Evolutionary conservation across 2,797 vertebrate species (phyloP), one percentile per base, ranked within the genome.

Genomic region (Cuculus canorus): DNA sequence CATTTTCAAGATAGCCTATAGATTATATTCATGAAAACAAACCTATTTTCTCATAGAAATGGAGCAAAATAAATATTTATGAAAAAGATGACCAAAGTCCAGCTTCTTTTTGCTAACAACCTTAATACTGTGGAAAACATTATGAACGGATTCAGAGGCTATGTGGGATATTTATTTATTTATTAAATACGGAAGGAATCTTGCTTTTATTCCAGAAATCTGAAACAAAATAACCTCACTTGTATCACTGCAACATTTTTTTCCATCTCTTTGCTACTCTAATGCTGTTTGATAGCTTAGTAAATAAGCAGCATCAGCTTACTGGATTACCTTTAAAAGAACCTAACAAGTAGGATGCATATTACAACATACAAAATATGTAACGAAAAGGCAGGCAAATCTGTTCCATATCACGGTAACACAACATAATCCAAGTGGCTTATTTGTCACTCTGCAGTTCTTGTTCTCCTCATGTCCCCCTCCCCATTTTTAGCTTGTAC

Each of bases 241-340:
- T 35, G 27, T 32, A 14, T 45, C 68, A 68, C 53, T 16, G 30
- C 61, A 90, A 86, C 59, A 28, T 43, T 71, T 72, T 57, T 56
- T 88, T 30, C 66, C 7, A 13, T 92, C 47, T 78, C 27, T 83
- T 95, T 91, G 83, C 88, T 90, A 63, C 92, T 93, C 71, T 88
- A 79, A 35, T 84, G 35, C 61, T 50, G n/a, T 90, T 82, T 82
- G 61, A 54, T 78, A 86, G 52, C 47, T 85, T 69, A 84, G 63
- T 80, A 56, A 83, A 50, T 48, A 53, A 73, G 18, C 11, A 76
- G 27, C 63, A 47, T 17, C 82, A 82, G 82, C 45, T 94, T 24
- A 17, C 53, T 10, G 7, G 71, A 75, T 50, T 53, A 60, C 63
- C 88, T 93, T 89, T 30, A n/a, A 45, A 88, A 54, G 56, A 75